Percentiles rank a stretch among this genome's conserved stretches.
Evolutionary conservation across 2,113 vertebrate genomes (phyloP).

Genomic region (Bucco capensis): DNA sequence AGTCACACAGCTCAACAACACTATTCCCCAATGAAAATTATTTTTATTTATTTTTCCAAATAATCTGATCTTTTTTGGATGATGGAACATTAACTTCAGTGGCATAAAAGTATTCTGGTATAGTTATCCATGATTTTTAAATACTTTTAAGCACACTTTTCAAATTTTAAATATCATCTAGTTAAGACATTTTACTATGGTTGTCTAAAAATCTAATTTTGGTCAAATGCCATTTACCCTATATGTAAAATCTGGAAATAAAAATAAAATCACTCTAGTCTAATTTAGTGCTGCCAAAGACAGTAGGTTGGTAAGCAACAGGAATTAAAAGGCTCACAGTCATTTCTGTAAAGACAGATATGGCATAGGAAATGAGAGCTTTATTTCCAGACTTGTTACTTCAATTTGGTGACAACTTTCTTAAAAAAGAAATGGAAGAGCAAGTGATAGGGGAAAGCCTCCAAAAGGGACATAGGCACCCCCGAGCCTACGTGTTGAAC

Average conservation of each 20-base stretch:
- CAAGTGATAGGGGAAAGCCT: neutral
- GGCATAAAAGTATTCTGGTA: neutral
- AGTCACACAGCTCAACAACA: neutral
- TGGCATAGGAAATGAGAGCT: accelerated
- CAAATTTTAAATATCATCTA: neutral
- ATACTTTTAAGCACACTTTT: neutral
- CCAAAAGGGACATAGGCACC: neutral
- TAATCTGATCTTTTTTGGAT: neutral
- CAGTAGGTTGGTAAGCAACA: neutral
- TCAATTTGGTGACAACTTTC: neutral
- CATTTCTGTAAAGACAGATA: neutral
- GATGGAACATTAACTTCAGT: neutral
- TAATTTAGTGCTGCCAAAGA: neutral
- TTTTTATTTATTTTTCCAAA: neutral
- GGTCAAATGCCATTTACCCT: neutral
- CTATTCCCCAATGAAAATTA: neutral
- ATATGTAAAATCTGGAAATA: neutral
- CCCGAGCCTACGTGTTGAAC: slow-evolving; percentile 9
- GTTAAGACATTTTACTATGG: neutral
- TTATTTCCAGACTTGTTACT: neutral
- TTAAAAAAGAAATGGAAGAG: neutral
- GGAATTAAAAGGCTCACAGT: neutral
- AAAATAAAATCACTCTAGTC: neutral
- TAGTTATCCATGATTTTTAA: neutral
- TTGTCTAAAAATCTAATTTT: neutral